Conservation (phyloP, 1,140 invertebrate species). For the Camponotus vicinus region DNA sequence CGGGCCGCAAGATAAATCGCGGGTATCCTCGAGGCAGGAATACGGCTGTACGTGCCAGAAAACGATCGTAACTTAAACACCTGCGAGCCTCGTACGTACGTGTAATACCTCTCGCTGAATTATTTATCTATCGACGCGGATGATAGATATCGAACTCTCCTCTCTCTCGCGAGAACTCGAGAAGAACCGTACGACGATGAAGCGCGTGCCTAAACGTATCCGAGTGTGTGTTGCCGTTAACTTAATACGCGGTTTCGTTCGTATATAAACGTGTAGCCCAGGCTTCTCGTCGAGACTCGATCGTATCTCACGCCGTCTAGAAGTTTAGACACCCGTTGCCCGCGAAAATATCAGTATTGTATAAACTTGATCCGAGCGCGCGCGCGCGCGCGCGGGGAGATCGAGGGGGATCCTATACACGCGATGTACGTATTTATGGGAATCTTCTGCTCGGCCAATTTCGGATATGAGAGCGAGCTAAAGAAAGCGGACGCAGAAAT, state of each 20-base stretch:
- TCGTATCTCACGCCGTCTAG: constrained; percentile 54
- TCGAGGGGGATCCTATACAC: constrained; percentile 12
- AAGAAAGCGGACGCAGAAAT: constrained; percentile 55
- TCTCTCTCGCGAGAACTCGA: constrained; percentile 16
- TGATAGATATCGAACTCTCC: constrained; percentile 42
- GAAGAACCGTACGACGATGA: constrained; percentile 49
- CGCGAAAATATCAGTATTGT: constrained; percentile 57
- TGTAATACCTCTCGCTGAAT: constrained; percentile 38
- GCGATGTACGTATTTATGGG: constrained; percentile 43
- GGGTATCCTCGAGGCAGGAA: constrained; percentile 14
- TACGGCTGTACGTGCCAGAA: constrained; percentile 3
- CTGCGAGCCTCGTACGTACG: constrained; percentile 27
- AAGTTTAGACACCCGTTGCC: constrained; percentile 53
- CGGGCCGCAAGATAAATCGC: constrained; percentile 54
- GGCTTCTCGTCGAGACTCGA: constrained; percentile 45
- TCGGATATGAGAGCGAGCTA: constrained; percentile 66
- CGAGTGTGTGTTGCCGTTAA: constrained; percentile 48
- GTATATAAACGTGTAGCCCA: constrained; percentile 30
- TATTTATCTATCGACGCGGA: constrained; percentile 52
- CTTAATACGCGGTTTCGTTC: constrained; percentile 55
- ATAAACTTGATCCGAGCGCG: constrained; percentile 36
- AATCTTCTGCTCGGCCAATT: constrained; percentile 65
- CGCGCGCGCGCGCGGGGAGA: not conserved
- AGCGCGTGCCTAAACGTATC: constrained; percentile 26
- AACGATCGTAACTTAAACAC: constrained; percentile 59